Evolutionary conservation across 2,113 vertebrate species (phyloP).

Genomic region (Gadus macrocephalus): DNA sequence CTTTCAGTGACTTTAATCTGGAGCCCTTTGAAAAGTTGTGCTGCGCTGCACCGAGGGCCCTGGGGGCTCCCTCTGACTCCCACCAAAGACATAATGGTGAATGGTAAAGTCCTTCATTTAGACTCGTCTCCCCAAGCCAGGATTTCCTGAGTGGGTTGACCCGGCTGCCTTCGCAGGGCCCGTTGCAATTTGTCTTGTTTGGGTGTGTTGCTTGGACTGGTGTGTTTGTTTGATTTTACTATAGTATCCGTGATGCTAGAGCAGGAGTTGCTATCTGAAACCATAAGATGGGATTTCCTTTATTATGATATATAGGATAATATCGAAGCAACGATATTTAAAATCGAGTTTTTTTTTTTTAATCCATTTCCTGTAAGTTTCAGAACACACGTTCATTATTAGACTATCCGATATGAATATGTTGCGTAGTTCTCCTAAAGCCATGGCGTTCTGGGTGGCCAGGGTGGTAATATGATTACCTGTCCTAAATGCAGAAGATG

Average conservation of each 20-base stretch:
- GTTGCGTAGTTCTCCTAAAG: too few species aligned
- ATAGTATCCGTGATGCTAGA: constrained; percentile 36
- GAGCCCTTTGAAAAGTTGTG: constrained; percentile 75
- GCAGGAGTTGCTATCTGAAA: constrained; percentile 22
- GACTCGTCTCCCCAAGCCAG: constrained; percentile 70
- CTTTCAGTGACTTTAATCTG: constrained; percentile 78
- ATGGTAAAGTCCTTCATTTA: constrained; percentile 77
- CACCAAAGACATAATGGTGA: constrained; percentile 76
- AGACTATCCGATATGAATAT: too few species aligned
- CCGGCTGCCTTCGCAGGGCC: constrained; percentile 54
- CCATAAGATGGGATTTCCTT: constrained; percentile 2
- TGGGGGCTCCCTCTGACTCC: constrained; percentile 68
- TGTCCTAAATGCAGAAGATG: constrained; percentile 4
- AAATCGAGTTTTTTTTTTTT: too few species aligned
- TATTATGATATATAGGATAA: not conserved
- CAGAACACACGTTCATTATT: too few species aligned
- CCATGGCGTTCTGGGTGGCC: too few species aligned
- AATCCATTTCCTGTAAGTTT: too few species aligned
- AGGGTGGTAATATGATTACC: too few species aligned
- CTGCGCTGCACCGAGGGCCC: constrained; percentile 63
- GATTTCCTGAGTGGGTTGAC: constrained; percentile 70
- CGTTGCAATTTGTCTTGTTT: constrained; percentile 65
- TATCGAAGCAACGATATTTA: too few species aligned
- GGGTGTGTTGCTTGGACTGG: constrained; percentile 40
- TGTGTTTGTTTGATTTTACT: constrained; percentile 35